These are phyloP conservation scores for Pangasius mekongensis DNA, from an alignment of 2,797 vertebrate species.

Conservation along the genomic window DNA sequence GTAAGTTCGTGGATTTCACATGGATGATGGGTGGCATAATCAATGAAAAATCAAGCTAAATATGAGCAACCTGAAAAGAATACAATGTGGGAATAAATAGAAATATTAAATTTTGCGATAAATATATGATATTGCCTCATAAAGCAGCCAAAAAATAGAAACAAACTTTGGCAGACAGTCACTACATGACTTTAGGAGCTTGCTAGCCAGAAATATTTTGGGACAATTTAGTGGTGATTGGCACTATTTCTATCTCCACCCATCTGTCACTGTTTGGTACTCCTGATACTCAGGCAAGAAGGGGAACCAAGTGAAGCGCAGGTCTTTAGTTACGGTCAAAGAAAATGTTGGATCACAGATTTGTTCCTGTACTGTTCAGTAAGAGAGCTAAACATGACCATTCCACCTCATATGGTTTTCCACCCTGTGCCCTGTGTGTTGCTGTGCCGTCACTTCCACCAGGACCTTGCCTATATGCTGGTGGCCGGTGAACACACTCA, in stretches of 20 bases:
- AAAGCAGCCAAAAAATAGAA: not conserved
- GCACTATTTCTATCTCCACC: not conserved
- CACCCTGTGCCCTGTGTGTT: not conserved
- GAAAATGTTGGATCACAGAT: not conserved
- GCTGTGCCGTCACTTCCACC: constrained; percentile 41
- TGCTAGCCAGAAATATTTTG: not conserved
- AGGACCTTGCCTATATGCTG: constrained; percentile 56
- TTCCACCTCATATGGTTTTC: not conserved
- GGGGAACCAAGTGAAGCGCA: not conserved
- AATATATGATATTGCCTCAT: not conserved
- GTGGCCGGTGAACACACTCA: constrained; percentile 67
- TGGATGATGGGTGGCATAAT: not conserved
- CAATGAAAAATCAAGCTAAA: not conserved
- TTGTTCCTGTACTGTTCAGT: not conserved
- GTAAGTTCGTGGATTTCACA: not conserved
- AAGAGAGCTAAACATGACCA: not conserved
- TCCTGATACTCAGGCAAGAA: not conserved
- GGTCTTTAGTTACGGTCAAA: not conserved
- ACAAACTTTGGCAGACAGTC: not conserved
- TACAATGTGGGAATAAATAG: not conserved
- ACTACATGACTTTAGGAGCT: not conserved
- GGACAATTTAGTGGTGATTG: not conserved
- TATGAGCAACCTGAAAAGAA: not conserved
- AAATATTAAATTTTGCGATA: not conserved
- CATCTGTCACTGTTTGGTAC: not conserved